Base-by-base conservation (phyloP, 1,140 invertebrate genomes). In the Adoxophyes honmai region DNA sequence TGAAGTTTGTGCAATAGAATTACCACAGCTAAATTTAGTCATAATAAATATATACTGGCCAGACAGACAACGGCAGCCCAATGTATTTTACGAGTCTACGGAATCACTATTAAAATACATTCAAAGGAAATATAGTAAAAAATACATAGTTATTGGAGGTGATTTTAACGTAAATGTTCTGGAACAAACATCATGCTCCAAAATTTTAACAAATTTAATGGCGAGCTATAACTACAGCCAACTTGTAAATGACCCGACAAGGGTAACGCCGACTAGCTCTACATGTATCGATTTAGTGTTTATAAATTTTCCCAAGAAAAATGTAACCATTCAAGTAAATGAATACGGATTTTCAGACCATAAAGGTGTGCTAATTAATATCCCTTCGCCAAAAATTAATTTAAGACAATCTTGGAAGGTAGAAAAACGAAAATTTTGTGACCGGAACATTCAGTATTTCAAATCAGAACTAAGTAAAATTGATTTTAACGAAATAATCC, bases 271-370 rank as follows among this genome's bases (percentile, higher is more conserved):
- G 1, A 37, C 34, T 11, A 18, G 34, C 9, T 9, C 16, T 16
- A 54, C 34, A 16, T 54, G 52, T 37, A 36, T 54, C 18, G 52
- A 54, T 13, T 7, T 54, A 2, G 18, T 54, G 28, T 54, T 54
- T 21, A 37, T 34, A 0, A 54, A 54, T 16, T 52, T 52, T 52
- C 21, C 28, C 2, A 0, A 13, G 9, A 18, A 37, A 0, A 37
- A 10, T 2, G 9, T 3, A 10, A n/a, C n/a, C n/a, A n/a, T n/a
- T n/a, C n/a, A n/a, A n/a, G 34, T 54, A 9, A 3, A 16, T 9
- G 52, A 54, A 1, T 54, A 16, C 15, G 52, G 35, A 1, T 18
- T 54, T 10, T 54, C 34, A 7, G 52, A 54, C 15, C 52, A 54
- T 36, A 54, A 37, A 21, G 52, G 51, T 4, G 8, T n/a, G n/a